A percentile compares a stretch with the other conserved stretches of the same genome.
Evolutionary conservation across 2,888 invertebrate genomes (phyloP).

Genomic region (Dugesia japonica): DNA sequence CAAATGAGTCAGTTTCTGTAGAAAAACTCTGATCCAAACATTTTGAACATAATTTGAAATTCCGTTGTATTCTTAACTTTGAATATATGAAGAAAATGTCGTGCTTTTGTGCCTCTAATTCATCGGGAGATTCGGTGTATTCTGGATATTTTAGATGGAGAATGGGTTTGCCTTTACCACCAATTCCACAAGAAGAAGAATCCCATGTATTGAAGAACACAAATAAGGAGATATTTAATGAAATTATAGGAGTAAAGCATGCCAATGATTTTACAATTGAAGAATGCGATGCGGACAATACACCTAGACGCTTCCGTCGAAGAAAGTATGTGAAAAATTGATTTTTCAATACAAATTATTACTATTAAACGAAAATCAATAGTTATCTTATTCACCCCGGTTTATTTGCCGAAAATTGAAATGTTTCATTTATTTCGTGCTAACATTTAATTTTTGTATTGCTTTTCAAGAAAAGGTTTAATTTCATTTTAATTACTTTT

Average conservation of each 20-base stretch:
- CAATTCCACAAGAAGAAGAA: neutral
- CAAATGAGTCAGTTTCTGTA: neutral
- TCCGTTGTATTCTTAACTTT: neutral
- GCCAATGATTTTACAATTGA: neutral
- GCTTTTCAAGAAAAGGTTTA: neutral
- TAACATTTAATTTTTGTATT: neutral
- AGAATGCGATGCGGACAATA: neutral
- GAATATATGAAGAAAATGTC: neutral
- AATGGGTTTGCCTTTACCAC: neutral
- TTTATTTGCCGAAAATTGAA: too few relatives aligned
- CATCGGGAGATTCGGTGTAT: neutral
- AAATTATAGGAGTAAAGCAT: neutral
- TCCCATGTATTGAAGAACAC: neutral
- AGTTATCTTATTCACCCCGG: too few relatives aligned
- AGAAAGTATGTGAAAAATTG: neutral
- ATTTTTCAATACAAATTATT: too few relatives aligned
- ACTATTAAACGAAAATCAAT: too few relatives aligned
- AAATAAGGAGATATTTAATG: neutral
- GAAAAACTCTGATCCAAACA: neutral
- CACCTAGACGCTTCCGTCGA: neutral
- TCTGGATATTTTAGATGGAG: conserved; percentile 13
- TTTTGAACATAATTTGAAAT: neutral
- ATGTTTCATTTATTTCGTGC: neutral
- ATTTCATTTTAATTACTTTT: neutral
- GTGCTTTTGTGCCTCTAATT: conserved; percentile 5